Base-by-base conservation (phyloP, 2,797 vertebrate genomes). In the Dendrocincla fuliginosa region DNA sequence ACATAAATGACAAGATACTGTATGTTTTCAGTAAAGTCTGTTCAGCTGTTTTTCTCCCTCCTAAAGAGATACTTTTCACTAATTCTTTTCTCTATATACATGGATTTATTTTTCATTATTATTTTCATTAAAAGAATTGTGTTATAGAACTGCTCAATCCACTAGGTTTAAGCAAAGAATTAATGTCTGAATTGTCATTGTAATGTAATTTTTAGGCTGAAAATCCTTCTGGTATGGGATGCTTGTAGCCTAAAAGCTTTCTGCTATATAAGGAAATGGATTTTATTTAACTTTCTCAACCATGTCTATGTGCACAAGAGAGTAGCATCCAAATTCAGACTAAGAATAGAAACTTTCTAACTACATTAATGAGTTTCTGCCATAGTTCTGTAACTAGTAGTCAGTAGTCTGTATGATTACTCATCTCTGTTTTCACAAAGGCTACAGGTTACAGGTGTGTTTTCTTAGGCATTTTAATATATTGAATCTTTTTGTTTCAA, bases 181-280 rank as follows among this genome's bases (percentile, higher is more conserved):
- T 95, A 84, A 41, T 86, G 67, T 86, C 73, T 93, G 57, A 91
- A 86, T 76, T 93, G 85, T 88, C 63, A 84, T 90, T 73, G 37
- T 76, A 78, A 80, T 81, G 32, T 57, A 93, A 84, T 90, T 95
- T 95, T 97, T 69, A 87, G 83, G 23, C 37, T 93, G 52, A 89
- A 95, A 95, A 73, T 59, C 50, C 16, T 77, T 93, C 61, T 94
- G 65, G 53, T 87, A 79, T 87, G 70, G 53, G 65, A 56, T 76
- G 28, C 52, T 76, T 89, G 63, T 69, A 86, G 80, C 28, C 65
- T 88, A 84, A 93, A 95, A 94, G 12, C 32, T 96, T 95, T 93
- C 77, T 95, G 33, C 94, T 84, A 91, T 93, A 88, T 91, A 95
- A 95, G 95, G 89, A 86, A 75, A 79, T 44, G 8, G 59, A 79